Conservation (phyloP, 2,797 vertebrate genomes). For the Pangasius larnaudii region DNA sequence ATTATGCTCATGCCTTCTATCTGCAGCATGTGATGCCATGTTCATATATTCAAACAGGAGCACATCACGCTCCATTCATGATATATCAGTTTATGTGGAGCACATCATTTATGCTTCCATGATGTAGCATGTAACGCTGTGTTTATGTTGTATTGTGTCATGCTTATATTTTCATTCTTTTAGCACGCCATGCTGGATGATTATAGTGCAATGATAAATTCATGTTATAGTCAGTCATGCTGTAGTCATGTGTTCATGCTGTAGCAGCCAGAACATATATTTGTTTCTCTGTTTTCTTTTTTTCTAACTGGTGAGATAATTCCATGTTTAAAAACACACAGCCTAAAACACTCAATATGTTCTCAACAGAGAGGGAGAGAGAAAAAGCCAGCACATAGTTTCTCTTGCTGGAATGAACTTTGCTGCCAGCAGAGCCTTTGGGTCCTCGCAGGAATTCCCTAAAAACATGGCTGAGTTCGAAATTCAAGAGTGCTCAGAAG, state of each 20-base stretch:
- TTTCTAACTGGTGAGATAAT: background rate
- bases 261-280: background rate
- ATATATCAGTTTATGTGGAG: background rate
- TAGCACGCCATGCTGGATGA: background rate
- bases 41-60: background rate
- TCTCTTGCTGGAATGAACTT: constrained; percentile 18
- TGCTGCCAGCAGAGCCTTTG: constrained; percentile 33
- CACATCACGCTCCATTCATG: background rate
- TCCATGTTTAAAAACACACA: constrained; percentile 3
- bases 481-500: constrained; percentile 22
- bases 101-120: background rate
- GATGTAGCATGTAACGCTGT: no score
- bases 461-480: constrained; percentile 17
- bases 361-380: constrained; percentile 6
- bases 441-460: constrained; percentile 44
- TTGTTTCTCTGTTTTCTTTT: background rate
- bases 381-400: constrained; percentile 30
- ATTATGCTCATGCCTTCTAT: background rate
- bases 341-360: constrained; percentile 10
- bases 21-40: background rate
- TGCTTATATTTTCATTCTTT: background rate
- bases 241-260: background rate
- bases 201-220: background rate
- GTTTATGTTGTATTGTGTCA: background rate
- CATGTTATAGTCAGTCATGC: background rate